Evolutionary conservation across 2,113 vertebrate species (phyloP).

Genomic region (Perognathus longimembris): DNA sequence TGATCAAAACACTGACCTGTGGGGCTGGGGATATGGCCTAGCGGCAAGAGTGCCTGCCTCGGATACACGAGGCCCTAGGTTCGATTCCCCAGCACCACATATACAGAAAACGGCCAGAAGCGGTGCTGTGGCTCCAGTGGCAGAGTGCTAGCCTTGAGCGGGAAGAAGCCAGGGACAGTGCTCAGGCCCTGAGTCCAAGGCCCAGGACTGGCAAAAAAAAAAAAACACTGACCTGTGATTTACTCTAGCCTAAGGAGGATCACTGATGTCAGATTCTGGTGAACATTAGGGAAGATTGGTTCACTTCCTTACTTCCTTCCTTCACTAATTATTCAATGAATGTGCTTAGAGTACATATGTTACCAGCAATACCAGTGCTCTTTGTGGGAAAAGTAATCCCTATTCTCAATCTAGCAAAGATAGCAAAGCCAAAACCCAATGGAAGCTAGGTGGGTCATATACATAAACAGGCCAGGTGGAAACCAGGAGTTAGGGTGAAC

Average conservation of each 20-base stretch:
- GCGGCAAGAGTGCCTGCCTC: no score
- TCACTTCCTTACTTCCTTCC: background rate
- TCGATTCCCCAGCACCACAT: no score
- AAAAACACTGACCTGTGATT: background rate
- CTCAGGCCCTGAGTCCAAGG: no score
- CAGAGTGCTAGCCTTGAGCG: no score
- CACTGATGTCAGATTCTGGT: background rate
- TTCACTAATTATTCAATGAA: conserved; percentile 9
- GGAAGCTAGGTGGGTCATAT: background rate
- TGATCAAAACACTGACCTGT: background rate
- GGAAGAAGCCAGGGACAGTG: no score
- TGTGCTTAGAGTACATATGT: background rate
- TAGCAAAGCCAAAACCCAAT: background rate
- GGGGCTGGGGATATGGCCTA: background rate
- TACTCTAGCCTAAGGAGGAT: conserved; percentile 49
- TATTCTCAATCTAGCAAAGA: background rate
- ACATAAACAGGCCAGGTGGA: background rate
- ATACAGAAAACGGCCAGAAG: no score
- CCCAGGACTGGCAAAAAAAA: no score
- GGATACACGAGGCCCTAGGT: no score
- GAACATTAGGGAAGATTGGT: background rate
- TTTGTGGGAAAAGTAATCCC: background rate
- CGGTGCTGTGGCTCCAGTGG: no score
- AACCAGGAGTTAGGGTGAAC: background rate
- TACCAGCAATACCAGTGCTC: background rate